These are phyloP conservation scores for Molossus alvarezi DNA, from an alignment of 2,797 vertebrate genomes.

Conservation along the genomic window DNA sequence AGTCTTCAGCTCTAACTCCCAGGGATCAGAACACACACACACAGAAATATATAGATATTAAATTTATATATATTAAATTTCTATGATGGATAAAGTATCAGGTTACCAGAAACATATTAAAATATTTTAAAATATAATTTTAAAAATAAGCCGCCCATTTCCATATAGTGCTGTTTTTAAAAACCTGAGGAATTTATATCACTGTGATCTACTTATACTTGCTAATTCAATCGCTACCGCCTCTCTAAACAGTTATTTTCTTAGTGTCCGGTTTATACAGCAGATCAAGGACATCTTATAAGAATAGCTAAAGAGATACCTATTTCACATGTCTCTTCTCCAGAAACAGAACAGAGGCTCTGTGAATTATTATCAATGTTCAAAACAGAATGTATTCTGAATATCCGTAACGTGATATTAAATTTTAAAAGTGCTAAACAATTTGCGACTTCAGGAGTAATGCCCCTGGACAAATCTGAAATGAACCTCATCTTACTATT, in stretches of 20 bases:
- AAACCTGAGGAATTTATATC: background rate
- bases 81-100: background rate
- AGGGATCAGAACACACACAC: background rate
- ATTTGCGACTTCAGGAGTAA: slow-evolving; percentile 71
- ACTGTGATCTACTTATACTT: background rate
- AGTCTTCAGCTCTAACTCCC: background rate
- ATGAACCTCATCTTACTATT: slow-evolving; percentile 64
- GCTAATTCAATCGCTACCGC: background rate
- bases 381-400: slow-evolving; percentile 85
- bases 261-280: slow-evolving; percentile 81
- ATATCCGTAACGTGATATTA: slow-evolving; percentile 84
- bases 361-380: slow-evolving; percentile 78
- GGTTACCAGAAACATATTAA: background rate
- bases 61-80: background rate
- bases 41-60: background rate
- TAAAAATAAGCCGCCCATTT: slow-evolving; percentile 8
- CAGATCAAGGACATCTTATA: slow-evolving; percentile 85
- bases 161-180: background rate
- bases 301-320: slow-evolving; percentile 86
- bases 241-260: slow-evolving; percentile 41
- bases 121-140: slow-evolving; percentile 39
- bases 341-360: slow-evolving; percentile 73
- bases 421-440: slow-evolving; percentile 30
- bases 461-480: slow-evolving; percentile 79
- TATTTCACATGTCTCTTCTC: slow-evolving; percentile 85